These are phyloP conservation scores for Yponomeuta malinellus DNA, from an alignment of 2,888 invertebrate species.

Conservation along the genomic window DNA sequence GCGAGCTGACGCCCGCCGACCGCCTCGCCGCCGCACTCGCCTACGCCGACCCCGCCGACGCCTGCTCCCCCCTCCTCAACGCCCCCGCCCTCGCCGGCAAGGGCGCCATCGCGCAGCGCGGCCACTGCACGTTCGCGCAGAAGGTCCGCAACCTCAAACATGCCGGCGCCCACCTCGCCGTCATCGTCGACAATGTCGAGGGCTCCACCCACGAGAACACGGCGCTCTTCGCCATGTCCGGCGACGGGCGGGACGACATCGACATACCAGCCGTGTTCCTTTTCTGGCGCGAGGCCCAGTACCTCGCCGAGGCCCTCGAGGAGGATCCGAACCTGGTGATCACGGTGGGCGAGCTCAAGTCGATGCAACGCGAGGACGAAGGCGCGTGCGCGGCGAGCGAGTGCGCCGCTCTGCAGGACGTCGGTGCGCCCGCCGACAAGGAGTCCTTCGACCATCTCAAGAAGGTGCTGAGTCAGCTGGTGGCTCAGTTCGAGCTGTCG, in stretches of 20 bases:
- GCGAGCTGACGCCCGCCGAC: constrained; percentile 80
- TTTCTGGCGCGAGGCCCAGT: constrained; percentile 84
- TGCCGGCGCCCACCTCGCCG: constrained; percentile 88
- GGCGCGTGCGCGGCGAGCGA: constrained; percentile 40
- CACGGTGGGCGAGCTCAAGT: constrained; percentile 66
- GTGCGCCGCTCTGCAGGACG: constrained; percentile 36
- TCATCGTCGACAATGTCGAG: constrained; percentile 89
- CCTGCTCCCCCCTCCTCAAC: constrained; percentile 76
- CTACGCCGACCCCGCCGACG: constrained; percentile 82
- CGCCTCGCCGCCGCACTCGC: constrained; percentile 79
- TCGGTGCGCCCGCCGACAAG: constrained; percentile 38
- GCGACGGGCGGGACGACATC: constrained; percentile 91
- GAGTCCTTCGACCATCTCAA: constrained; percentile 59
- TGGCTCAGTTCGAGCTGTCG: constrained; percentile 55
- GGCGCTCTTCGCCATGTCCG: constrained; percentile 97
- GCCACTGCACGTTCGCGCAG: constrained; percentile 96
- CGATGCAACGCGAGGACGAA: constrained; percentile 47
- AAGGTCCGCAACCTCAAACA: constrained; percentile 90
- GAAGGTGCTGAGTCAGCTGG: constrained; percentile 59
- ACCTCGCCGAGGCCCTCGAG: constrained; percentile 77
- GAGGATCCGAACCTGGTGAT: constrained; percentile 74
- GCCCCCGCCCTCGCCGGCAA: constrained; percentile 77
- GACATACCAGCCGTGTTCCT: constrained; percentile 94
- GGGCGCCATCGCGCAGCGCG: constrained; percentile 91
- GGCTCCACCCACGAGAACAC: constrained; percentile 84